These are phyloP conservation scores for Teleogryllus oceanicus DNA, from an alignment of 2,888 invertebrate genomes.

Conservation along the genomic window DNA sequence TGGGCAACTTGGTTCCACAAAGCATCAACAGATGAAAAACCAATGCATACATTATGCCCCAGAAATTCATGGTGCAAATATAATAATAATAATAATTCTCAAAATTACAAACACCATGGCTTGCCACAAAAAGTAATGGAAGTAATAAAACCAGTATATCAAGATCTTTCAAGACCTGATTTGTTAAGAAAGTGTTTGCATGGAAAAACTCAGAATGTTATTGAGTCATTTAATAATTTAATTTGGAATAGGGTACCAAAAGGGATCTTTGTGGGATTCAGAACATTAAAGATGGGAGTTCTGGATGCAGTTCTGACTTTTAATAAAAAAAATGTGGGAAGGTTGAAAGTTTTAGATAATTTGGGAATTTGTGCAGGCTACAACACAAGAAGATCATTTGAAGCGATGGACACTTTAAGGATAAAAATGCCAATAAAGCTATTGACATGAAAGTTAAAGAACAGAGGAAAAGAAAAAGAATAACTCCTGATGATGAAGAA, in stretches of 20 bases:
- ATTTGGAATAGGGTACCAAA: conserved; percentile 27
- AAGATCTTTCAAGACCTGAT: conserved; percentile 18
- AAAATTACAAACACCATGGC: background rate
- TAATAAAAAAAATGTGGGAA: background rate
- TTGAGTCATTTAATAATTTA: conserved; percentile 28
- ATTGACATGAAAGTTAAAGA: too few relatives aligned
- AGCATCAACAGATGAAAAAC: conserved; percentile 18
- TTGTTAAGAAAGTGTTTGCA: conserved; percentile 28
- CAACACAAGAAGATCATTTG: too few relatives aligned
- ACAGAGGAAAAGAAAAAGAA: too few relatives aligned
- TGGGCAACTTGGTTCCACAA: conserved; percentile 28
- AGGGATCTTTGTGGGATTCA: conserved; percentile 23
- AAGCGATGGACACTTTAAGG: too few relatives aligned
- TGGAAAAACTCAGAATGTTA: conserved; percentile 29
- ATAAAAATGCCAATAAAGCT: too few relatives aligned
- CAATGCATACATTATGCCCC: conserved; percentile 10
- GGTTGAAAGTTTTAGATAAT: too few relatives aligned
- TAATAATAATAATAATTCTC: background rate
- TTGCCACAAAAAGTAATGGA: background rate
- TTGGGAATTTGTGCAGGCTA: too few relatives aligned
- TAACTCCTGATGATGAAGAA: too few relatives aligned
- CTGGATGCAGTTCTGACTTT: conserved; percentile 22
- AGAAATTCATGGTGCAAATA: conserved; percentile 23
- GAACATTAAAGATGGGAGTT: conserved; percentile 26
- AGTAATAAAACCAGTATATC: conserved; percentile 21